Base-by-base conservation (phyloP, 2,113 vertebrate species). In the Peromyscus californicus region DNA sequence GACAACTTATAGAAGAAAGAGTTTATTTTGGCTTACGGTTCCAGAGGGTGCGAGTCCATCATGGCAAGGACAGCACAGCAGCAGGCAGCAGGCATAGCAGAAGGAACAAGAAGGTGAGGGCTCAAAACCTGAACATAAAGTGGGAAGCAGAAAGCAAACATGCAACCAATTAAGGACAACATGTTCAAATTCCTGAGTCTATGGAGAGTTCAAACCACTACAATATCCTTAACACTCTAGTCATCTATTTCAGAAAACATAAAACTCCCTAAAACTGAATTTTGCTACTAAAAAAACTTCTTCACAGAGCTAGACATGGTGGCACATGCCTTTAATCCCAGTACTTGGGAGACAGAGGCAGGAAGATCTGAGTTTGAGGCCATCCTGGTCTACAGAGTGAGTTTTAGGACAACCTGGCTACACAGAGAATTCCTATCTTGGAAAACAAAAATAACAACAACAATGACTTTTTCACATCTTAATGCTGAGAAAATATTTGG, bases 211-310 rank as follows among this genome's bases (percentile, higher is more conserved):
- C 19, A 39, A n/a, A 59, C 80, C 11, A 61, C 80, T 36, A 8
- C 22, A 83, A 39, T 61, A 61, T 48, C 29, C 26, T 91, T 97
- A 82, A 61, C 4, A 89, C 5, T 89, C 75, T 31, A 94, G 75
- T 78, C 22, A 70, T 67, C n/a, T 67, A 90, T 74, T 94, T 95
- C 4, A 74, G 61, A 90, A 95, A 93, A 82, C 75, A 91, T 63
- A 17, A 69, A 94, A 89, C 80, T 67, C 54, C 2, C 22, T 33
- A 5, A 15, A 78, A 45, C 22, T 79, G 29, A 51, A 54, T 45
- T 39, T 83, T 83, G 22, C 7, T 83, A 15, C 39, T 61, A 29
- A 83, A 83, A 48, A 39, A 26, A 8, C 5, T 39, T 39, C 11
- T 61, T 61, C n/a, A 63, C 7, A 84, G 13, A 63, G n/a, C 39